Conservation (phyloP, 2,113 vertebrate species). For the Ailurus styani region DNA sequence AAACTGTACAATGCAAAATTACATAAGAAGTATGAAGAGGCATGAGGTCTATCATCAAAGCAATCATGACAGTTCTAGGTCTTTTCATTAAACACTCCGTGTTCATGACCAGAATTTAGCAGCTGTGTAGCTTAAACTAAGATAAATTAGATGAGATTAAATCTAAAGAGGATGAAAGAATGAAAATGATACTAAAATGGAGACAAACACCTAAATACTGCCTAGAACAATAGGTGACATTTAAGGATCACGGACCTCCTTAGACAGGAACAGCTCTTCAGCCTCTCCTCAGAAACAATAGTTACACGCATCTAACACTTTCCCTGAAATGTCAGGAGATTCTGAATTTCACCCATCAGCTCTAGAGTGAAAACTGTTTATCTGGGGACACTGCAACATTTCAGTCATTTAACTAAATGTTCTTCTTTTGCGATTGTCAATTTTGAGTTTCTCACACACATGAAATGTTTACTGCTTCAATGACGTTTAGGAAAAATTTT, state of each 20-base stretch:
- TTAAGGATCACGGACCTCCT: background rate
- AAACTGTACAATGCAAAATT: background rate
- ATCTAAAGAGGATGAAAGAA: background rate
- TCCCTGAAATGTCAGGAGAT: background rate
- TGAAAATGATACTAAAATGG: constrained; percentile 18
- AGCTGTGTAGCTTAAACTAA: background rate
- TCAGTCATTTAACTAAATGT: background rate
- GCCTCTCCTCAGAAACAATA: background rate
- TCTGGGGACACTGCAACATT: background rate
- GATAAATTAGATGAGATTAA: constrained; percentile 30
- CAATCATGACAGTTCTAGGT: background rate
- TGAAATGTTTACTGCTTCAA: background rate
- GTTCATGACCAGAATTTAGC: background rate
- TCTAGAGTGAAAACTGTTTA: background rate
- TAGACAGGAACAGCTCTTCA: background rate
- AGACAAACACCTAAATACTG: background rate
- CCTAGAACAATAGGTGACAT: background rate
- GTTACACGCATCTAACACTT: background rate
- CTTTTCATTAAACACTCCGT: constrained; percentile 11
- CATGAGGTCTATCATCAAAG: constrained; percentile 21
- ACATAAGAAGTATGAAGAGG: background rate
- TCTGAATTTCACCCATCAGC: background rate
- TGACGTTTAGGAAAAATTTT: background rate
- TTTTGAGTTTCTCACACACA: background rate
- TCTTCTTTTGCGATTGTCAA: background rate